Percentiles rank a stretch among this genome's conserved stretches.
These are phyloP conservation scores for Pachyramphus minor DNA, from an alignment of 2,113 vertebrate genomes.

Conservation along the genomic window DNA sequence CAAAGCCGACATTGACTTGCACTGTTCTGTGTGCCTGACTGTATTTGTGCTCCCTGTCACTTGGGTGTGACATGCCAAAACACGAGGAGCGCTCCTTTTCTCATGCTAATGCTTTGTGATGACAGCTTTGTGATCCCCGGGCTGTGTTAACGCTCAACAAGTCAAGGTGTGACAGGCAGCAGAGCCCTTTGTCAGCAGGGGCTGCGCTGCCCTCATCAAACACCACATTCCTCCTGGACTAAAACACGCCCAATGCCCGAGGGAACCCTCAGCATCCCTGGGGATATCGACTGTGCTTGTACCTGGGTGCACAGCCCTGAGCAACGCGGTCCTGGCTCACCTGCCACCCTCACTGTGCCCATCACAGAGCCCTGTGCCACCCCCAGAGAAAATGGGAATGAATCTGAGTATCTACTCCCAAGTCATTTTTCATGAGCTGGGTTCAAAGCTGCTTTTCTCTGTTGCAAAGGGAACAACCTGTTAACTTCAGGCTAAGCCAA, in stretches of 20 bases:
- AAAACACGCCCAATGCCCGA: background rate
- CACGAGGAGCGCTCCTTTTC: slow-evolving; percentile 71
- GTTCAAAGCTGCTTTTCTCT: background rate
- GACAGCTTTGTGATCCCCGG: slow-evolving; percentile 70
- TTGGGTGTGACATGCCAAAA: slow-evolving; percentile 77
- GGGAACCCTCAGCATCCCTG: background rate
- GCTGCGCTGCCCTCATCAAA: background rate
- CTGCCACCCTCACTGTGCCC: background rate
- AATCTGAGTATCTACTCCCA: background rate
- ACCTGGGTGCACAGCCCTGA: background rate
- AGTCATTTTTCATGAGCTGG: background rate
- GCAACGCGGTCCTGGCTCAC: fast-evolving
- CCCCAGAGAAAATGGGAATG: background rate
- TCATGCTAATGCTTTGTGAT: slow-evolving; percentile 76
- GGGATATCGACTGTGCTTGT: fast-evolving
- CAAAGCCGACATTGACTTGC: slow-evolving; percentile 67
- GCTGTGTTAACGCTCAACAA: slow-evolving; percentile 53
- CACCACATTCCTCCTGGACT: background rate
- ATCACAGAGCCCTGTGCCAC: background rate
- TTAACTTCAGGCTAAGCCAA: background rate
- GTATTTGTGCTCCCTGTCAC: slow-evolving; percentile 79
- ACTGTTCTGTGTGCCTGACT: slow-evolving; percentile 66
- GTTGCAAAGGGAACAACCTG: background rate
- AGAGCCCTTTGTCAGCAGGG: slow-evolving; percentile 25
- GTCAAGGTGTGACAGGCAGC: slow-evolving; percentile 76